These are phyloP conservation scores for Timandra comae DNA, from an alignment of 2,888 invertebrate genomes.

Conservation along the genomic window DNA sequence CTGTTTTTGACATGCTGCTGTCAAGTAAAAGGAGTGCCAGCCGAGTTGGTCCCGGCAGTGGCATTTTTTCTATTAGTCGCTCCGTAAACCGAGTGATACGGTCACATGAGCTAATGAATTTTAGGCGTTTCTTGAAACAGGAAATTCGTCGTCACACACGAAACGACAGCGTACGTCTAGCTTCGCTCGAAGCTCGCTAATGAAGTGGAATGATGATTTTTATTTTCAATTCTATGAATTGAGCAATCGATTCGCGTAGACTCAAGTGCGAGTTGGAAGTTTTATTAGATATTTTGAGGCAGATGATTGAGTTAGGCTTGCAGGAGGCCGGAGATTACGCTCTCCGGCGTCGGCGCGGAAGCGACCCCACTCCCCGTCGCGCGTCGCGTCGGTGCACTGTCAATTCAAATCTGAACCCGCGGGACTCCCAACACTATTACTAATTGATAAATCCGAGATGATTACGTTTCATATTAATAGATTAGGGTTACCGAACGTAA, in stretches of 20 bases:
- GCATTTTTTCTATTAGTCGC: constrained; percentile 49
- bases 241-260: background rate
- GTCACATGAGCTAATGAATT: constrained; percentile 53
- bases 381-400: constrained; percentile 29
- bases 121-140: constrained; percentile 42
- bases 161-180: constrained; percentile 29
- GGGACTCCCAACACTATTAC: constrained; percentile 24
- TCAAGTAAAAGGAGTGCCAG: constrained; percentile 60
- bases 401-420: constrained; percentile 25
- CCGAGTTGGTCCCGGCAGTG: constrained; percentile 40
- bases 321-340: constrained; percentile 69
- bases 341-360: constrained; percentile 62
- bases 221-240: too few relatives aligned
- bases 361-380: constrained; percentile 25
- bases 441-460: constrained; percentile 35
- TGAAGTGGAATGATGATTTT: constrained; percentile 35
- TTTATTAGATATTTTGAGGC: constrained; percentile 67
- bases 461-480: constrained; percentile 19
- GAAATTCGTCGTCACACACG: constrained; percentile 42
- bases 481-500: constrained; percentile 5
- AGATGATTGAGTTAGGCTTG: constrained; percentile 68
- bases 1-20: constrained; percentile 60
- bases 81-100: constrained; percentile 38
- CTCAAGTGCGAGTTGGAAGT: constrained; percentile 45
- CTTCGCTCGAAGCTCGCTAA: constrained; percentile 25